Evolutionary conservation across 2,113 vertebrate species (phyloP), one percentile per base, ranked within the genome.

Genomic region (Ancistrus triradiatus): DNA sequence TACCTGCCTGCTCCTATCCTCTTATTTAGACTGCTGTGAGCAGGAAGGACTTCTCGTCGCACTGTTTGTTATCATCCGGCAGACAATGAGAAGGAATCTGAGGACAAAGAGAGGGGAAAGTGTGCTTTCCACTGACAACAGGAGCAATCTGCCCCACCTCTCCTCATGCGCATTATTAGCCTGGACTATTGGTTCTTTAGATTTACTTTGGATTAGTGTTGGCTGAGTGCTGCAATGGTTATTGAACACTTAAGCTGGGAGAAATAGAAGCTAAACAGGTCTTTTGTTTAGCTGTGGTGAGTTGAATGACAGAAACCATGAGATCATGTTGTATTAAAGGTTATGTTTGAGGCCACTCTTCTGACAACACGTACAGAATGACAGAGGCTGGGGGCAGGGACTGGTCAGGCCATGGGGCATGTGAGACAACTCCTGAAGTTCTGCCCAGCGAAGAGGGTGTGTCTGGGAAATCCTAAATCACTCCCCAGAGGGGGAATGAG

Each of bases 61-160:
- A 73, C 75, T 84, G 66, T 65, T 74, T 81, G 81, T 82, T 85
- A 79, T 86, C 82, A 67, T 56, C 64, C 59, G 43, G 21, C 60
- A 84, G 81, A 86, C 84, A 85, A 85, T 83, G 75, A 81, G 76
- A 59, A 81, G 79, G 81, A 86, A 84, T 77, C 69, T 69, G 48
- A 80, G 73, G 76, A 84, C 83, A 87, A 83, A 84, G 75, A 77
- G 74, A 75, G 71, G 79, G 78, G 80, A 83, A 83, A 83, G 78
- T 74, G 72, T 74, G 27, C 63, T 78, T 77, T 77, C 72, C 40
- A 70, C 69, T 68, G 66, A 59, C 64, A 60, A 64, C 56, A 59
- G 44, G 44, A 65, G 25, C 46, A 56, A 24, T 19, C 63, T 50
- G 63, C 42, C 43, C 38, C 66, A 43, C 43, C 42, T 40, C 17